Percentiles rank a stretch among this genome's conserved stretches.
phyloP scores from a whole-genome alignment of 2,113 vertebrate genomes.

The Microtus oregoni region DNA sequence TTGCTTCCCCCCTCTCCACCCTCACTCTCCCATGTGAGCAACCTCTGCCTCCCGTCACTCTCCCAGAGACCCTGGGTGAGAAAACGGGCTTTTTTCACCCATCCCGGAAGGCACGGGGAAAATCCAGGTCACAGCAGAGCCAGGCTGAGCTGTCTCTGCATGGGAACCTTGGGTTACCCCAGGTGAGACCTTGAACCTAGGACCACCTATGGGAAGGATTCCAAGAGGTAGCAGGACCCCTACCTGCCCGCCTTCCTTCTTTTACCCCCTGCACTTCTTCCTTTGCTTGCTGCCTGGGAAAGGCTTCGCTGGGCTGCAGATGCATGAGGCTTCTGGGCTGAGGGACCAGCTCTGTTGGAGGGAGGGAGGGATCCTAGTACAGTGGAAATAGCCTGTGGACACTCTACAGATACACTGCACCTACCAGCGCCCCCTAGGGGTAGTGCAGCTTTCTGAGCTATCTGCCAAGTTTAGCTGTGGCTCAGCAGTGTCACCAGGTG shows the following conservation, averaged over 20 bases:
- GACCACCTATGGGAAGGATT: not conserved
- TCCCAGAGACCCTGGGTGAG: not conserved
- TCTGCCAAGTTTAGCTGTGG: not conserved
- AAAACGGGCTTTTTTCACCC: not conserved
- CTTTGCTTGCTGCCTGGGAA: slow-evolving; percentile 63
- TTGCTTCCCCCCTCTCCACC: not conserved
- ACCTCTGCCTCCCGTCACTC: not conserved
- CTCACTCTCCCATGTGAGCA: not conserved
- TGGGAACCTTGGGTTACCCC: not conserved
- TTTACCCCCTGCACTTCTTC: not conserved
- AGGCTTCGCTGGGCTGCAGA: slow-evolving; percentile 8
- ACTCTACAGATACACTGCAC: not conserved
- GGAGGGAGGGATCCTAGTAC: not conserved
- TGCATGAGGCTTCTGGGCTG: slow-evolving; percentile 70
- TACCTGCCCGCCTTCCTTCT: not conserved
- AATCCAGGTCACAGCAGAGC: not conserved
- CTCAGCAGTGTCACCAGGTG: slow-evolving; percentile 68
- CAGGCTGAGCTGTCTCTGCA: not conserved
- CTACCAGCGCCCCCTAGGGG: not conserved
- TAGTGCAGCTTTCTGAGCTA: not conserved
- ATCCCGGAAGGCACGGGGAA: not conserved
- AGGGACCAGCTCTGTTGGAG: not conserved
- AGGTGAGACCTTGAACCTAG: not conserved
- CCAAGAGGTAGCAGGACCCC: slow-evolving; percentile 70
- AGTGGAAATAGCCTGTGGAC: not conserved